Conservation (phyloP, 2,113 vertebrate genomes). For the Prunella fulvescens region DNA sequence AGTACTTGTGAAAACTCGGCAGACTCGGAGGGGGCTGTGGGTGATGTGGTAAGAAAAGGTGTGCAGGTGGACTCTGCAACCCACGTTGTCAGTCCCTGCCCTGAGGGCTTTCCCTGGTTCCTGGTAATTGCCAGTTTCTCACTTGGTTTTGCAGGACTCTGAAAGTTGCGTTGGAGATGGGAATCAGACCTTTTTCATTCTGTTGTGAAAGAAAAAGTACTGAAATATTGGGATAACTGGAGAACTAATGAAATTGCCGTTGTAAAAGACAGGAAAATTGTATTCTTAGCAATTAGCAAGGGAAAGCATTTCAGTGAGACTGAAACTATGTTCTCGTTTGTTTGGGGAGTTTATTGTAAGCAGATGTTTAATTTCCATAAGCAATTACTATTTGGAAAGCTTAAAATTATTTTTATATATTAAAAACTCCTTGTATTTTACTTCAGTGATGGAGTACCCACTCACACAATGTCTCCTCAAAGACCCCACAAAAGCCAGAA, state of each 20-base stretch:
- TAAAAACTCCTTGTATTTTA: background rate
- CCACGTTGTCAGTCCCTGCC: background rate
- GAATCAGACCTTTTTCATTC: background rate
- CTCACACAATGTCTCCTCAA: background rate
- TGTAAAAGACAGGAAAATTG: background rate
- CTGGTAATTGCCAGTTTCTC: background rate
- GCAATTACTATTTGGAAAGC: conserved; percentile 39
- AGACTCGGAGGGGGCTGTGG: background rate
- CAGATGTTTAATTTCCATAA: conserved; percentile 11
- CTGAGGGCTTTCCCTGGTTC: background rate
- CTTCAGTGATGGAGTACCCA: background rate
- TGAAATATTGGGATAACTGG: background rate
- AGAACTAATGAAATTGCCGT: background rate
- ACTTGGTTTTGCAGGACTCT: background rate
- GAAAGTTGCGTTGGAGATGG: background rate
- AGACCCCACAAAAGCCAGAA: background rate
- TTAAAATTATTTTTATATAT: background rate
- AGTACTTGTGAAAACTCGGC: background rate
- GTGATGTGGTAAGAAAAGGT: background rate
- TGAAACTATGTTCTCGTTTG: background rate
- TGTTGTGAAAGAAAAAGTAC: background rate
- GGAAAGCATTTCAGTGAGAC: conserved; percentile 1
- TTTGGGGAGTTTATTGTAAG: conserved; percentile 1
- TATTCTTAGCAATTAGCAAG: background rate
- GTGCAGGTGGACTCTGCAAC: background rate